Conservation (phyloP, 2,797 vertebrate genomes). For the Tadarida brasiliensis region DNA sequence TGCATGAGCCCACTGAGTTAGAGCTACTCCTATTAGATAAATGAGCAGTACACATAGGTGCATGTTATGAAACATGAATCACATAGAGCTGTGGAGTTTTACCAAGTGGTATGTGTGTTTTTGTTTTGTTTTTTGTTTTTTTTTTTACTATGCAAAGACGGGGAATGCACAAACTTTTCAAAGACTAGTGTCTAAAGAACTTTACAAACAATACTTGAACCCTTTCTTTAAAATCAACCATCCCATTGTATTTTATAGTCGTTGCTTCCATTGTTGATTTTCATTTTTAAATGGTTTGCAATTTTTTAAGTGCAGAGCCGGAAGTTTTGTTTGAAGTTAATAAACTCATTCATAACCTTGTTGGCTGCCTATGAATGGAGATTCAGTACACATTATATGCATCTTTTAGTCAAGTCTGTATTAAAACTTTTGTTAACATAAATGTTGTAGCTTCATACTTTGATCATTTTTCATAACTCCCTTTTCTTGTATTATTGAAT, state of each 20-base stretch:
- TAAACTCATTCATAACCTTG: slow-evolving; percentile 85
- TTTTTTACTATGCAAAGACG: slow-evolving; percentile 99
- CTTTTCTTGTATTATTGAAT: slow-evolving; percentile 73
- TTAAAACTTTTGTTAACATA: slow-evolving; percentile 87
- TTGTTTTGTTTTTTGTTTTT: slow-evolving; percentile 67
- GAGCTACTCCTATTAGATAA: slow-evolving; percentile 90
- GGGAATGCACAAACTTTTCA: slow-evolving; percentile 93
- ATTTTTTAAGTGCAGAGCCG: slow-evolving; percentile 87
- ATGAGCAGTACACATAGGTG: slow-evolving; percentile 90
- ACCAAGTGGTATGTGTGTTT: slow-evolving; percentile 82
- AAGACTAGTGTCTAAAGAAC: slow-evolving; percentile 85
- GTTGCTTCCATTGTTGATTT: slow-evolving; percentile 86
- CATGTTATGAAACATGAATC: slow-evolving; percentile 91
- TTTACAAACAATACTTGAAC: slow-evolving; percentile 89
- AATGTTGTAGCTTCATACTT: slow-evolving; percentile 83
- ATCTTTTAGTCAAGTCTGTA: slow-evolving; percentile 86
- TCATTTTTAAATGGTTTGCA: slow-evolving; percentile 86
- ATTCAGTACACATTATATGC: slow-evolving; percentile 86
- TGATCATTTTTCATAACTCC: slow-evolving; percentile 67
- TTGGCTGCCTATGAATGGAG: slow-evolving; percentile 87
- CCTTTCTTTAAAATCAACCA: slow-evolving; percentile 85
- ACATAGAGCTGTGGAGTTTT: slow-evolving; percentile 84
- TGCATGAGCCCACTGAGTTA: slow-evolving; percentile 93
- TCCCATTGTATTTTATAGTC: slow-evolving; percentile 84
- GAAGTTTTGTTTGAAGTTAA: slow-evolving; percentile 86